Evolutionary conservation across 2,797 vertebrate genomes (phyloP).

Genomic region (Oceanodroma leucorhoa): DNA sequence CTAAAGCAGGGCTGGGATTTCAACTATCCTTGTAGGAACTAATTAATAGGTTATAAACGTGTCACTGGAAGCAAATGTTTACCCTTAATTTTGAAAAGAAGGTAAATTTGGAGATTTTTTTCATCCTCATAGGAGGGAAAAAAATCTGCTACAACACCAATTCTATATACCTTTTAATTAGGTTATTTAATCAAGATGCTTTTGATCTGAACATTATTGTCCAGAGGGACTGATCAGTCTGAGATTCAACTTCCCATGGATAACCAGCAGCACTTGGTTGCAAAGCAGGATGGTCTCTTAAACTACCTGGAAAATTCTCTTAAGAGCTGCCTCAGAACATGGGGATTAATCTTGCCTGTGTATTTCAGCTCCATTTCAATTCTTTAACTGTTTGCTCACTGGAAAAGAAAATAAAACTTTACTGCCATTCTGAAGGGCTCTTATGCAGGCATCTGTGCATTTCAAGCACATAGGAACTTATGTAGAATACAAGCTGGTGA

Average conservation of each 20-base stretch:
- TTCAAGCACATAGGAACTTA: neutral
- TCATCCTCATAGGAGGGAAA: neutral
- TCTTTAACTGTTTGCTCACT: constrained; percentile 31
- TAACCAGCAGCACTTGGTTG: neutral
- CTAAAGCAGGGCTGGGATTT: constrained; percentile 24
- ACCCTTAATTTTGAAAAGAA: constrained; percentile 18
- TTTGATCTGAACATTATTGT: constrained; percentile 55
- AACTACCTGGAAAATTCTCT: constrained; percentile 13
- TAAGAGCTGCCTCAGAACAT: neutral
- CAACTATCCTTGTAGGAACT: neutral
- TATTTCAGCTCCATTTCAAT: neutral
- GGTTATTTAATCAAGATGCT: constrained; percentile 29
- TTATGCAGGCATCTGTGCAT: neutral
- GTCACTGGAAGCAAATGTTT: constrained; percentile 34
- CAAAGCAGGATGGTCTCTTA: neutral
- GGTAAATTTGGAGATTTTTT: neutral
- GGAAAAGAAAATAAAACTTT: neutral
- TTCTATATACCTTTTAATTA: constrained; percentile 33
- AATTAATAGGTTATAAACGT: constrained; percentile 35
- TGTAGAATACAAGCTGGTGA: neutral
- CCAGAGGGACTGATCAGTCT: neutral
- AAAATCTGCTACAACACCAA: neutral
- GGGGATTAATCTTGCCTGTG: neutral
- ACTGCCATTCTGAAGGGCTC: neutral
- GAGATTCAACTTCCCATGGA: constrained; percentile 11